Evolutionary conservation across 2,113 vertebrate genomes (phyloP).

Genomic region (Calypte anna): DNA sequence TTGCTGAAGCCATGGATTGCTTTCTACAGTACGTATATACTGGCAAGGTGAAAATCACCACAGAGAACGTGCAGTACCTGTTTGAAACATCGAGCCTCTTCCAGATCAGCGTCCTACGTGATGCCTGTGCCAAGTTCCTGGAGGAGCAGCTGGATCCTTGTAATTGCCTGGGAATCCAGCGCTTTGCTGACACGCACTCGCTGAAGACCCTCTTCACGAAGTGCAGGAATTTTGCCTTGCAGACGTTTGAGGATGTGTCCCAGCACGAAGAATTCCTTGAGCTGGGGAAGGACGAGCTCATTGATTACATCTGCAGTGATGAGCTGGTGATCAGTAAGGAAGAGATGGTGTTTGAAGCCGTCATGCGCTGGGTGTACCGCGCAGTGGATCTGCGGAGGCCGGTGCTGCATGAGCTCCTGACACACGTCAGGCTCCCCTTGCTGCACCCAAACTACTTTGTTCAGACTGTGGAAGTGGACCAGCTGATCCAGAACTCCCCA

Average conservation of each 20-base stretch:
- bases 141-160: constrained; percentile 97
- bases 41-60: constrained; percentile 94
- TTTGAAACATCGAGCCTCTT: constrained; percentile 98
- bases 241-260: constrained; percentile 90
- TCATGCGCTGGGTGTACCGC: constrained; percentile 97
- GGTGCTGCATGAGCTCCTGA: constrained; percentile 89
- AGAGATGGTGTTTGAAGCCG: constrained; percentile 94
- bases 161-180: constrained; percentile 97
- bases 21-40: constrained; percentile 97
- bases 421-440: constrained; percentile 91
- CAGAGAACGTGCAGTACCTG: constrained; percentile 95
- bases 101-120: constrained; percentile 90
- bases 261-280: constrained; percentile 94
- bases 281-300: constrained; percentile 91
- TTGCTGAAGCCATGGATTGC: constrained; percentile 97
- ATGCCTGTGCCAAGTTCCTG: constrained; percentile 96
- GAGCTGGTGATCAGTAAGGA: constrained; percentile 92
- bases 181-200: constrained; percentile 92
- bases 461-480: constrained; percentile 97
- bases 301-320: constrained; percentile 91
- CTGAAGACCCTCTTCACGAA: constrained; percentile 93
- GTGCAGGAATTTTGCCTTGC: constrained; percentile 89
- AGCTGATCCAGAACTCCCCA: constrained; percentile 93
- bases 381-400: constrained; percentile 85
- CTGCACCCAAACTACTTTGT: constrained; percentile 98